Conservation (phyloP, 1,140 invertebrate genomes). For the Lucilia sericata region DNA sequence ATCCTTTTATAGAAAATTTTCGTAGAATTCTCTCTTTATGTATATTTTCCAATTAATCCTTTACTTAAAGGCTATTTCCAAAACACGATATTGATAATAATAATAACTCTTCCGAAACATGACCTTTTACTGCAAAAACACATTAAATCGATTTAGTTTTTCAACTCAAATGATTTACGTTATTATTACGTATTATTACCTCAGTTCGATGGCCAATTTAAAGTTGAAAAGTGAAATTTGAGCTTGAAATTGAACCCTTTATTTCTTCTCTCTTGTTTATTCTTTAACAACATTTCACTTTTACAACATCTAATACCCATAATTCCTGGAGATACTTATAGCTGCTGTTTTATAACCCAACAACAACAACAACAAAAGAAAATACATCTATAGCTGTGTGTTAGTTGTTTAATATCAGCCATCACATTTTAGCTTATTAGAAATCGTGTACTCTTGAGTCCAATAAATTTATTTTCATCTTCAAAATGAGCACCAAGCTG, state of each 20-base stretch:
- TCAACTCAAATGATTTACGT: too few species aligned
- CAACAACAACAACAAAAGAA: neutral
- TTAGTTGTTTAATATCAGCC: neutral
- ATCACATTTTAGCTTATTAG: constrained; percentile 46
- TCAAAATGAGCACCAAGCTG: neutral
- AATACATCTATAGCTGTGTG: too few species aligned
- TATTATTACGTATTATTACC: too few species aligned
- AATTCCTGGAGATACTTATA: constrained; percentile 19
- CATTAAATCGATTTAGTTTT: too few species aligned
- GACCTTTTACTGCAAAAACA: too few species aligned
- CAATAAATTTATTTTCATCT: constrained; percentile 59
- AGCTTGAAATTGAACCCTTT: neutral
- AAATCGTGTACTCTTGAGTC: constrained; percentile 54
- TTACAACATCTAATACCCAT: constrained; percentile 30
- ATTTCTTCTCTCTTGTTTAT: neutral
- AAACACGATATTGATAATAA: too few species aligned
- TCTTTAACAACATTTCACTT: constrained; percentile 28
- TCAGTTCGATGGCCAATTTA: neutral
- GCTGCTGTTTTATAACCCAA: neutral
- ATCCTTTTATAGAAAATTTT: too few species aligned
- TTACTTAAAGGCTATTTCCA: too few species aligned
- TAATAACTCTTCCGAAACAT: too few species aligned
- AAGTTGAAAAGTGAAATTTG: constrained; percentile 9
- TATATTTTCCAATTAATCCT: too few species aligned
- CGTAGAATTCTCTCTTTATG: too few species aligned